These are phyloP conservation scores for Chaetogeoica ovagalla DNA, from an alignment of 2,888 invertebrate species.

Conservation along the genomic window DNA sequence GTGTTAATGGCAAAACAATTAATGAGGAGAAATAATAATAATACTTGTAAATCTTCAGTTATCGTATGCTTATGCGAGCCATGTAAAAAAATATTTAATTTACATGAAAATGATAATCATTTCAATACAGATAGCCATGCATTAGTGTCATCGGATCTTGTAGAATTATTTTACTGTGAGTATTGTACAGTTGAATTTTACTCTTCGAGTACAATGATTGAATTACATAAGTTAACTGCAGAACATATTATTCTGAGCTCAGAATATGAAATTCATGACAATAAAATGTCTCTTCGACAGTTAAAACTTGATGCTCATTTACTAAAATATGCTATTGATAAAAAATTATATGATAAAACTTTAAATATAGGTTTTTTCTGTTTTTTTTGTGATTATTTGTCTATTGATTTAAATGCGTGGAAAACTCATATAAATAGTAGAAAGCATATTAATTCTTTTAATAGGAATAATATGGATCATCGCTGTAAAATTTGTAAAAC, in stretches of 20 bases:
- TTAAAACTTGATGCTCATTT: constrained; percentile 27
- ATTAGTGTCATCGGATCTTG: constrained; percentile 19
- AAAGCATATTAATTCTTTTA: constrained; percentile 18
- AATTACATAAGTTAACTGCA: constrained; percentile 28
- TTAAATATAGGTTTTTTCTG: constrained; percentile 37
- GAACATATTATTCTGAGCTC: constrained; percentile 42
- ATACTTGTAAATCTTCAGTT: neutral
- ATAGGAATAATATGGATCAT: constrained; percentile 11
- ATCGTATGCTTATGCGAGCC: constrained; percentile 28
- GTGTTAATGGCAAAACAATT: constrained; percentile 15
- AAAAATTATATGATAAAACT: constrained; percentile 30
- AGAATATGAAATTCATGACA: neutral
- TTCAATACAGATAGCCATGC: constrained; percentile 38
- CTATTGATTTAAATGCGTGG: constrained; percentile 12
- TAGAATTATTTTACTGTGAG: constrained; percentile 43
- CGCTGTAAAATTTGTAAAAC: constrained; percentile 48
- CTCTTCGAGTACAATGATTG: constrained; percentile 6
- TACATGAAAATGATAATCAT: constrained; percentile 3
- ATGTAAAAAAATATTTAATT: constrained; percentile 34
- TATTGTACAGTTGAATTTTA: constrained; percentile 44
- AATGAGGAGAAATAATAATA: constrained; percentile 7
- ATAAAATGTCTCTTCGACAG: neutral
- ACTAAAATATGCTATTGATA: constrained; percentile 16
- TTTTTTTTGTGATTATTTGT: constrained; percentile 43
- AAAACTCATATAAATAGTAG: constrained; percentile 20